Evolutionary conservation across 2,888 invertebrate species (phyloP).

Genomic region (Siphlonurus alternatus): DNA sequence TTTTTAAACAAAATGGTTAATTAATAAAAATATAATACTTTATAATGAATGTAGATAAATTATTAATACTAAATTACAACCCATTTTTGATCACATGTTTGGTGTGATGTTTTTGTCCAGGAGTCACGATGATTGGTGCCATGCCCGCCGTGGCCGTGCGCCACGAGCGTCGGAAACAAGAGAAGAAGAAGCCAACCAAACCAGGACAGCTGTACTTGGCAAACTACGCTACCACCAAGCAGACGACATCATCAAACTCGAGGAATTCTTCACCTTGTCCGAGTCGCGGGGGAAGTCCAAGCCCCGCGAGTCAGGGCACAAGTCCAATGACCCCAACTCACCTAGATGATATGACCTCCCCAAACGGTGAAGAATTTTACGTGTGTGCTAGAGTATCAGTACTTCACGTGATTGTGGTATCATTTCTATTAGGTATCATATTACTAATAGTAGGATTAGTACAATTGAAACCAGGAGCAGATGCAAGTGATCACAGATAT

Average conservation of each 20-base stretch:
- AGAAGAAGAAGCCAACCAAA: constrained; percentile 40
- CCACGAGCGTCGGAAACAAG: constrained; percentile 58
- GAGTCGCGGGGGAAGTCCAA: constrained; percentile 8
- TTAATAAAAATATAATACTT: no score
- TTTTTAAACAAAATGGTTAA: no score
- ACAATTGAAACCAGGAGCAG: constrained; percentile 57
- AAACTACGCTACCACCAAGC: neutral
- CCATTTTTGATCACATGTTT: no score
- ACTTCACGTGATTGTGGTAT: constrained; percentile 55
- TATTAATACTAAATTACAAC: no score
- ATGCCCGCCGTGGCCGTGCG: constrained; percentile 76
- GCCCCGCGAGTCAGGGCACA: constrained; percentile 8
- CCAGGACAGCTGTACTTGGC: constrained; percentile 44
- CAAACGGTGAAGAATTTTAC: constrained; percentile 6
- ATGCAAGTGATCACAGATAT: constrained; percentile 50
- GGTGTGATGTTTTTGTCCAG: no score
- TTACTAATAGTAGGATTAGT: constrained; percentile 58
- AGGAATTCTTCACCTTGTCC: constrained; percentile 7
- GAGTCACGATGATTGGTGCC: constrained; percentile 59
- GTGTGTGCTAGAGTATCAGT: constrained; percentile 33
- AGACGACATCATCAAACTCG: constrained; percentile 3
- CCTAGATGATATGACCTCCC: constrained; percentile 1
- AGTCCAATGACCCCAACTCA: constrained; percentile 14
- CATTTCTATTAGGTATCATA: constrained; percentile 53
- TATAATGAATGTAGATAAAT: no score